Evolutionary conservation across 2,797 vertebrate genomes (phyloP).

Genomic region (Intellagama lesueurii): DNA sequence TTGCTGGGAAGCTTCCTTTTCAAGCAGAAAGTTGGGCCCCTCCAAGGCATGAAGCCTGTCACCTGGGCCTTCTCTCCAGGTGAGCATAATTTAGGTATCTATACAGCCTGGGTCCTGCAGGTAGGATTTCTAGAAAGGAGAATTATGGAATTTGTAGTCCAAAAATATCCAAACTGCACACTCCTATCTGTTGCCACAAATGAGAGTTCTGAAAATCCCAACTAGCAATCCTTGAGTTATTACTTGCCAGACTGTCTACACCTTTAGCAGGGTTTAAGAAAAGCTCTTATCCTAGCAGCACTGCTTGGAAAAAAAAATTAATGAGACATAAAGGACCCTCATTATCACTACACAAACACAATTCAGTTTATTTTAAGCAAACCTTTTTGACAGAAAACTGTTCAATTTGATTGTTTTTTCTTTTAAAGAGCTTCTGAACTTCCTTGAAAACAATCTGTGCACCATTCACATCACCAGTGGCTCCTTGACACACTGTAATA

Average conservation of each 20-base stretch:
- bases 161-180: neutral
- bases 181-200: neutral
- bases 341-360: constrained; percentile 18
- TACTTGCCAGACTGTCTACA: neutral
- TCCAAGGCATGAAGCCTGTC: too few species aligned
- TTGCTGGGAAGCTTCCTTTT: too few species aligned
- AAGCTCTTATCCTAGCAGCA: neutral
- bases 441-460: constrained; percentile 91
- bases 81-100: too few species aligned
- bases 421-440: constrained; percentile 94
- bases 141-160: too few species aligned
- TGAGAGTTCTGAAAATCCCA: neutral
- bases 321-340: neutral
- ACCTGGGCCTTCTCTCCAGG: too few species aligned
- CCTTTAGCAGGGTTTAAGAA: neutral
- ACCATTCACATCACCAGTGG: constrained; percentile 89
- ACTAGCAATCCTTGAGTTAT: neutral
- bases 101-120: too few species aligned
- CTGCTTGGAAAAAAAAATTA: neutral
- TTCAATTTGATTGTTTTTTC: constrained; percentile 98
- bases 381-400: constrained; percentile 95
- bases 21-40: too few species aligned
- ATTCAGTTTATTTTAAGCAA: constrained; percentile 34
- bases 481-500: constrained; percentile 92
- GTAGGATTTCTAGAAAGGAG: too few species aligned